Evolutionary conservation across 1,140 invertebrate species (phyloP), one percentile per base, ranked within the genome.

Genomic region (Lysiphlebus fabarum): DNA sequence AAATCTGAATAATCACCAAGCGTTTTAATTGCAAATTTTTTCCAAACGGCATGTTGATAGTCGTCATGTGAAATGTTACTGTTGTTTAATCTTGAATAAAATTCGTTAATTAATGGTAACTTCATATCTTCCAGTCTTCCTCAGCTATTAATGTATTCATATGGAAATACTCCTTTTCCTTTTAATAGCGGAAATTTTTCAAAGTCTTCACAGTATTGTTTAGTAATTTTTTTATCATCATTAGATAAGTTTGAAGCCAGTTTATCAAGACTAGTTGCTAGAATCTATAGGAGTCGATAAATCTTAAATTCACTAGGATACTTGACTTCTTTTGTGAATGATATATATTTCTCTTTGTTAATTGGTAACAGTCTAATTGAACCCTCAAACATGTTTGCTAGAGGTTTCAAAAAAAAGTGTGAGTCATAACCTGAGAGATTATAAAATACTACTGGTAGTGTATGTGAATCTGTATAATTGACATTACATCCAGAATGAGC

Each of bases 1-100:
- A 47, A 17, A 17, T 47, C 45, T 26, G 45, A 4, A 47, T 47
- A 65, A 36, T 76, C 45, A 47, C 45, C 45, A 17, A 47, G 45
- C 43, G 64, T 72, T 70, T 51, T 58, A 64, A 62, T 73, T 75
- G 60, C 74, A 66, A n/a, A 68, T 66, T 45, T 75, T 40, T 49
- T 72, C 74, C 7, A 78, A 72, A 14, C 65, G 2, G 45, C 7
- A 43, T 26, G 40, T 1, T 3, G 12, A 14, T 55, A 55, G 42
- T 33, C 33, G 7, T 5, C 17, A 9, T 55, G 37, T 33, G 42
- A 55, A 43, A 43, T 11, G 2, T 44, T 11, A 11, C 34, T 8
- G 42, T 33, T 17, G 9, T 7, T 55, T 7, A 34, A 26, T n/a
- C 11, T 17, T 14, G 6, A 43, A 43, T 26, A 43, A 44, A 55